A percentile compares a stretch with the other conserved stretches of the same genome.
Evolutionary conservation across 1,140 invertebrate species (phyloP).

Genomic region (Platorchestia sp.): DNA sequence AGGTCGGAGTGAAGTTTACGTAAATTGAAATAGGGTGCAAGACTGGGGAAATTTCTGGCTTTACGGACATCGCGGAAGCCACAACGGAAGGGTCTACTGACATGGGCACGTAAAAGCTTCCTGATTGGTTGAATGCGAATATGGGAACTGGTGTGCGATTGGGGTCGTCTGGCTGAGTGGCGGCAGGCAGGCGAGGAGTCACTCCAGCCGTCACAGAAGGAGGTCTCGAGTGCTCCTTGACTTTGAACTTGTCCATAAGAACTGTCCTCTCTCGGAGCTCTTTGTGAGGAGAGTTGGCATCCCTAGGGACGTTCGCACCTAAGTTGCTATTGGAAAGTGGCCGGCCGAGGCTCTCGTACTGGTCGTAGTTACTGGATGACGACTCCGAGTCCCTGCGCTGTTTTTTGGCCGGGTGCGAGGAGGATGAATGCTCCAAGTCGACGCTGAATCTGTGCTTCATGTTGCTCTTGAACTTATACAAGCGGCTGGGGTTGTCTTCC

Average conservation of each 20-base stretch:
- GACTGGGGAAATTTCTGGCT: conserved; percentile 73
- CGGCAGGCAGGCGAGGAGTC: conserved; percentile 22
- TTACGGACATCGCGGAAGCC: conserved; percentile 77
- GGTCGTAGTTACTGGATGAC: conserved; percentile 62
- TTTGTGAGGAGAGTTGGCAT: conserved; percentile 31
- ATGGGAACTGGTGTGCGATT: conserved; percentile 76
- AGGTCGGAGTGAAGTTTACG: conserved; percentile 79
- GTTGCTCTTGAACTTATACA: conserved; percentile 92
- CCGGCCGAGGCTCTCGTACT: conserved; percentile 62
- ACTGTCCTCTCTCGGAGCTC: background rate
- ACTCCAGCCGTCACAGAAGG: conserved; percentile 42
- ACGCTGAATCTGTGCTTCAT: conserved; percentile 87
- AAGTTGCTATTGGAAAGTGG: background rate
- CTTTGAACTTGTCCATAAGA: background rate
- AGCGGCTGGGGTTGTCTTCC: conserved; percentile 62
- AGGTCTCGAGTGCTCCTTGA: background rate
- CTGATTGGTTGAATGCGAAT: conserved; percentile 85
- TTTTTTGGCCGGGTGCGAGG: conserved; percentile 62
- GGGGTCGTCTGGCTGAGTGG: conserved; percentile 55
- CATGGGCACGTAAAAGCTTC: conserved; percentile 91
- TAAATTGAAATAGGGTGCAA: conserved; percentile 93
- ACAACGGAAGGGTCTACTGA: conserved; percentile 86
- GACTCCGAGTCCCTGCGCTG: conserved; percentile 63
- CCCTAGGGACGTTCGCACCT: background rate
- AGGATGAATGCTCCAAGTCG: conserved; percentile 67